phyloP scores from a whole-genome alignment of 1,140 invertebrate genomes.

The Oedothorax gibbosus region DNA sequence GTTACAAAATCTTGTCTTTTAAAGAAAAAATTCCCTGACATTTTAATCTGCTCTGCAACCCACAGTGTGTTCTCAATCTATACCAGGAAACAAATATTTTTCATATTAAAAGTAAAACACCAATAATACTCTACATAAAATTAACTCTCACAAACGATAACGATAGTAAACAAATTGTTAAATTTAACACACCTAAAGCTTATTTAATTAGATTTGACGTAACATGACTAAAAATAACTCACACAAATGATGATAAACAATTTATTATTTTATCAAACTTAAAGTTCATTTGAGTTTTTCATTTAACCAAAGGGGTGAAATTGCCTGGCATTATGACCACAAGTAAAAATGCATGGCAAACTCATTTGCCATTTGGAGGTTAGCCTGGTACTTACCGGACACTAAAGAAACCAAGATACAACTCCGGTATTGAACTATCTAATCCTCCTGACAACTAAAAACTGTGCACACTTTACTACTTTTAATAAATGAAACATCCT shows the following conservation, averaged over 20 bases:
- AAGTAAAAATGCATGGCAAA: too few relatives aligned
- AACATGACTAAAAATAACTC: background rate
- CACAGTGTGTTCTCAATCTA: conserved; percentile 70
- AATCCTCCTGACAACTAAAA: too few relatives aligned
- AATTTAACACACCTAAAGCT: too few relatives aligned
- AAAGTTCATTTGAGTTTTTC: background rate
- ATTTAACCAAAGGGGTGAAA: too few relatives aligned
- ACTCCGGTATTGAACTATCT: too few relatives aligned
- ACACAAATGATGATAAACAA: background rate
- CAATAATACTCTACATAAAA: background rate
- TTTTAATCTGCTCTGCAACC: conserved; percentile 75
- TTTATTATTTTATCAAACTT: background rate
- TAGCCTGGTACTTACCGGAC: too few relatives aligned
- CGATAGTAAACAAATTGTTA: too few relatives aligned
- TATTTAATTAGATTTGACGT: background rate
- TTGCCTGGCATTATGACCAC: too few relatives aligned
- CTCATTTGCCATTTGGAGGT: too few relatives aligned
- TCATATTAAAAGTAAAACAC: background rate
- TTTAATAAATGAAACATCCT: too few relatives aligned
- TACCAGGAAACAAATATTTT: background rate
- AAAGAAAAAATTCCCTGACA: conserved; percentile 79
- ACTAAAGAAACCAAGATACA: too few relatives aligned
- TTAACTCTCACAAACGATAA: background rate
- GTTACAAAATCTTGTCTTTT: conserved; percentile 73
- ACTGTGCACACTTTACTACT: too few relatives aligned